Conservation (phyloP, 2,113 vertebrate genomes). For the Saguinus imperator region DNA sequence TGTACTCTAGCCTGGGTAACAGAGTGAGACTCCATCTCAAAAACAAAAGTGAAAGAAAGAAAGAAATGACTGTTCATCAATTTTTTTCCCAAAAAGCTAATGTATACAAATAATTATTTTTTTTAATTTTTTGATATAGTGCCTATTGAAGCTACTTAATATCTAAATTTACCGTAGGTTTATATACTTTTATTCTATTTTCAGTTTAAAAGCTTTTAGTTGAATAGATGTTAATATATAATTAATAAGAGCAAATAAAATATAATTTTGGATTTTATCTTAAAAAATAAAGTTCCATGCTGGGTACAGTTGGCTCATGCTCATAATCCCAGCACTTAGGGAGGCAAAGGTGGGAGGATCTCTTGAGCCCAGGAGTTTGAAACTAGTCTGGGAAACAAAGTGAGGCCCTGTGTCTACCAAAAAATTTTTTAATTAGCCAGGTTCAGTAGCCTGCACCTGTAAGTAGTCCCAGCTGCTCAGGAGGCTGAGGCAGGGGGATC, state of each 20-base stretch:
- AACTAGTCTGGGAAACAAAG: too few relatives aligned
- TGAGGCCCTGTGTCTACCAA: too few relatives aligned
- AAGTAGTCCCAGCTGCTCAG: too few relatives aligned
- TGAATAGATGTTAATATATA: background rate
- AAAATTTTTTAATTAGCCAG: too few relatives aligned
- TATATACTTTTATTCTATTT: conserved; percentile 34
- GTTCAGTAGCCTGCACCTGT: too few relatives aligned
- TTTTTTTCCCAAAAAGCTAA: conserved; percentile 28
- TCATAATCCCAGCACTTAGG: too few relatives aligned
- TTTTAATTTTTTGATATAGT: background rate
- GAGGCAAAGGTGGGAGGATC: too few relatives aligned
- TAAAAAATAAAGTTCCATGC: conserved; percentile 25
- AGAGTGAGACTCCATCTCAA: too few relatives aligned
- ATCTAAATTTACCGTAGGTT: background rate
- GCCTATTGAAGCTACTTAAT: background rate
- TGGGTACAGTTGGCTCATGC: too few relatives aligned
- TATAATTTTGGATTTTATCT: conserved; percentile 41
- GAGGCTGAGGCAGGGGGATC: too few relatives aligned
- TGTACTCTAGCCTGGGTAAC: too few relatives aligned
- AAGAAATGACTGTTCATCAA: background rate
- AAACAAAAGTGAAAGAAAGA: background rate
- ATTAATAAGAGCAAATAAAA: background rate
- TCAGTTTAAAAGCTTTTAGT: conserved; percentile 24
- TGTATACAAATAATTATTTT: background rate
- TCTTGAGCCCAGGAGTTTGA: too few relatives aligned